These are phyloP conservation scores for Oeneis ivallda DNA, from an alignment of 2,888 invertebrate species.

Conservation along the genomic window DNA sequence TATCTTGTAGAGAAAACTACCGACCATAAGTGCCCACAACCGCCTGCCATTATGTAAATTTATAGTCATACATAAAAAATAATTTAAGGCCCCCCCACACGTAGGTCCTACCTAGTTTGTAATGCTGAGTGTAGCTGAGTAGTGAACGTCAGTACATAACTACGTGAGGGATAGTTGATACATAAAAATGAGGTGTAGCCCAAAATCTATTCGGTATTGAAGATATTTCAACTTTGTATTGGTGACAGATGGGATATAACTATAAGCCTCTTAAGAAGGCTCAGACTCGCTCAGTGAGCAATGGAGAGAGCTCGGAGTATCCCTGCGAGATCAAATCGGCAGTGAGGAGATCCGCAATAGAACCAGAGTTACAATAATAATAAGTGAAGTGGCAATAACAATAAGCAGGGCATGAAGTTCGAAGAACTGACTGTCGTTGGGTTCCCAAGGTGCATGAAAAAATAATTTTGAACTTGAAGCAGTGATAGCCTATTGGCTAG, in stretches of 20 bases:
- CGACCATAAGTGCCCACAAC: constrained; percentile 20
- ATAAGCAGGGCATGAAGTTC: too few relatives aligned
- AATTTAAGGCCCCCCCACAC: constrained; percentile 33
- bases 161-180: constrained; percentile 33
- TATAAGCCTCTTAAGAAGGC: too few relatives aligned
- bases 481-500: too few relatives aligned
- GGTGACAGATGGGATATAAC: constrained; percentile 1
- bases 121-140: constrained; percentile 32
- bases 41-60: constrained; percentile 23
- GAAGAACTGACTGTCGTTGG: too few relatives aligned
- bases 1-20: not conserved
- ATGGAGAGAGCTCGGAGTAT: too few relatives aligned
- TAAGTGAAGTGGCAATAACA: too few relatives aligned
- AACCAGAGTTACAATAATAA: too few relatives aligned
- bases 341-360: too few relatives aligned
- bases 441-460: too few relatives aligned
- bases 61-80: constrained; percentile 23
- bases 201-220: constrained; percentile 25
- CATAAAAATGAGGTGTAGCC: constrained; percentile 32
- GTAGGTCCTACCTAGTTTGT: constrained; percentile 26
- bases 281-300: too few relatives aligned
- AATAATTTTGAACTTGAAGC: too few relatives aligned
- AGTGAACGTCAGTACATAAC: constrained; percentile 30
- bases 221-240: constrained; percentile 1
- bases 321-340: too few relatives aligned